Evolutionary conservation across 2,113 vertebrate species (phyloP).

Genomic region (Indicator maculatus): DNA sequence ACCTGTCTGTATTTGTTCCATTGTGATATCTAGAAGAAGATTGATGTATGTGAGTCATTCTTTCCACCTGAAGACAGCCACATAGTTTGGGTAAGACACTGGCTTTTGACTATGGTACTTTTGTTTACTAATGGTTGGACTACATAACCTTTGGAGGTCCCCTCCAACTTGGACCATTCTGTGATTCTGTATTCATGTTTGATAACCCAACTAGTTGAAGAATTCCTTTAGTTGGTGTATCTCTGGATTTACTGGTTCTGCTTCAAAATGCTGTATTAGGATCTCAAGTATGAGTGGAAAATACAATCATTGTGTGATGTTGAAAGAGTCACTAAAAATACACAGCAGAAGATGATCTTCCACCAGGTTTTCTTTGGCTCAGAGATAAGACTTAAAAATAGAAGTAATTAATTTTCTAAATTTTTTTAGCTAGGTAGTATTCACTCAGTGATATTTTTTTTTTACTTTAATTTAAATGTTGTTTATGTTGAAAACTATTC

Average conservation of each 20-base stretch:
- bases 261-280: not conserved
- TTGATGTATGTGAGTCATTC: not conserved
- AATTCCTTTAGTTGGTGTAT: not conserved
- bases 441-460: not conserved
- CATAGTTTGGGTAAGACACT: not conserved
- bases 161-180: too few relatives aligned
- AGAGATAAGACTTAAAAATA: not conserved
- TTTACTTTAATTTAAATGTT: too few relatives aligned
- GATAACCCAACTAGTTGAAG: not conserved
- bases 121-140: not conserved
- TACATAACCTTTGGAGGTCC: too few relatives aligned
- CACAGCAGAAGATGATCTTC: not conserved
- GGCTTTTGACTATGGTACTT: not conserved
- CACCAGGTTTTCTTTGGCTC: not conserved
- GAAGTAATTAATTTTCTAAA: not conserved
- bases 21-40: not conserved
- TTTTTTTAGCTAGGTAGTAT: not conserved
- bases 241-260: not conserved
- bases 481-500: not conserved
- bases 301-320: not conserved
- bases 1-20: not conserved
- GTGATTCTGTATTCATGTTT: too few relatives aligned
- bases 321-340: not conserved
- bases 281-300: not conserved
- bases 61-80: not conserved